Conservation (phyloP, 2,113 vertebrate species). For the Percopsis transmontana region DNA sequence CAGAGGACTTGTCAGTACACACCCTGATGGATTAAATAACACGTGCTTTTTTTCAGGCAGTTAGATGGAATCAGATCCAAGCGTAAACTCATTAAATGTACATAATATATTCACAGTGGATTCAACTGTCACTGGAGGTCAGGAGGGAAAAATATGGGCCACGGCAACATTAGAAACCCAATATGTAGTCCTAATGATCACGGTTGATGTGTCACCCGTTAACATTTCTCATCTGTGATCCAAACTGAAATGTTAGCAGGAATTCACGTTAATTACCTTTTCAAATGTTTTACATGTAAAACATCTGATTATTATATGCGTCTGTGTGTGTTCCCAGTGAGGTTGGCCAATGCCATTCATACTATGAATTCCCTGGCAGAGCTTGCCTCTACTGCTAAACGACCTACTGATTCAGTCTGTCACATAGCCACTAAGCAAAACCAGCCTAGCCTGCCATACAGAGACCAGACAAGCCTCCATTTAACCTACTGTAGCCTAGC, state of each 20-base stretch:
- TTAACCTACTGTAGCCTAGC: not conserved
- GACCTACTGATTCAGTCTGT: not conserved
- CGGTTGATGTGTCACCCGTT: not conserved
- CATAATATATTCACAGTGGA: not conserved
- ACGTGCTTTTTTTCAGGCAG: conserved; percentile 12
- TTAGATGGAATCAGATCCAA: conserved; percentile 5
- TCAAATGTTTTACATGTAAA: too few relatives aligned
- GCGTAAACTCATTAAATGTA: conserved; percentile 1
- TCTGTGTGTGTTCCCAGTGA: not conserved
- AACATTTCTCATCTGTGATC: too few relatives aligned
- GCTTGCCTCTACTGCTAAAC: not conserved
- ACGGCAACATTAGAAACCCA: not conserved
- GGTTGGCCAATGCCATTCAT: conserved; percentile 6
- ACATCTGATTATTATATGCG: not conserved
- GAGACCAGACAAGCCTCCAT: not conserved
- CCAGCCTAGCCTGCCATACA: not conserved
- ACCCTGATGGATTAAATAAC: conserved; percentile 28
- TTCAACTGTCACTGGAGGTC: not conserved
- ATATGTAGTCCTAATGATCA: not conserved
- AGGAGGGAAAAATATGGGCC: not conserved
- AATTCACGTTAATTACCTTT: too few relatives aligned
- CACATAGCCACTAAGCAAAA: not conserved
- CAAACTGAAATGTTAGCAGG: too few relatives aligned
- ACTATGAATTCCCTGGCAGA: conserved; percentile 3
- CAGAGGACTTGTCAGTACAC: not conserved